Evolutionary conservation across 2,797 vertebrate species (phyloP).

Genomic region (Holocentrus rufus): DNA sequence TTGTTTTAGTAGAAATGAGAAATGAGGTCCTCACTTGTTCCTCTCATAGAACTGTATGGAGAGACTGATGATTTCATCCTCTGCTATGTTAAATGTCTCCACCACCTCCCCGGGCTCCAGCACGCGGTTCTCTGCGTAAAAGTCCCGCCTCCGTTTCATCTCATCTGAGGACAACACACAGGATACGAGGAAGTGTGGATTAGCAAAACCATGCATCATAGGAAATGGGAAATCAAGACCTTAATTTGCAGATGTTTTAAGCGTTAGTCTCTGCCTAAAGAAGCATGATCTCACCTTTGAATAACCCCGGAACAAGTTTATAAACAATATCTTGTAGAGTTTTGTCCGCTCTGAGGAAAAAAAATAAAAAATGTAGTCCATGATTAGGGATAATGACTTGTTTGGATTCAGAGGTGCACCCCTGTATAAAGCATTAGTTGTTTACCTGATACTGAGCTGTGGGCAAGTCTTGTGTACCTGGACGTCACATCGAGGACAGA

Average conservation of each 20-base stretch:
- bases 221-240: neutral
- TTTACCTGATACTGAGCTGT: constrained; percentile 92
- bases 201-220: neutral
- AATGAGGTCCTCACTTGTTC: constrained; percentile 86
- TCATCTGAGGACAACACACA: constrained; percentile 85
- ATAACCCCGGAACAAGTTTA: constrained; percentile 98
- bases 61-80: constrained; percentile 99
- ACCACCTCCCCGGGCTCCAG: constrained; percentile 96
- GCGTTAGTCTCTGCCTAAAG: neutral
- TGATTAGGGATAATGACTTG: neutral
- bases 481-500: constrained; percentile 93
- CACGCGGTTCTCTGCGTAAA: constrained; percentile 93
- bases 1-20: neutral
- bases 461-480: constrained; percentile 95
- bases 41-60: constrained; percentile 99
- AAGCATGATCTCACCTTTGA: constrained; percentile 89
- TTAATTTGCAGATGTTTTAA: too few relatives aligned
- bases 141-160: constrained; percentile 99
- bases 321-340: constrained; percentile 99
- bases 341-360: constrained; percentile 91
- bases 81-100: constrained; percentile 98
- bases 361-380: neutral
- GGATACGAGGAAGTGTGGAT: neutral
- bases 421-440: neutral
- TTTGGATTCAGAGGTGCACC: neutral